Percentiles rank a stretch among this genome's conserved stretches.
Conservation (phyloP, 2,113 vertebrate species). For the Ursus arctos region DNA sequence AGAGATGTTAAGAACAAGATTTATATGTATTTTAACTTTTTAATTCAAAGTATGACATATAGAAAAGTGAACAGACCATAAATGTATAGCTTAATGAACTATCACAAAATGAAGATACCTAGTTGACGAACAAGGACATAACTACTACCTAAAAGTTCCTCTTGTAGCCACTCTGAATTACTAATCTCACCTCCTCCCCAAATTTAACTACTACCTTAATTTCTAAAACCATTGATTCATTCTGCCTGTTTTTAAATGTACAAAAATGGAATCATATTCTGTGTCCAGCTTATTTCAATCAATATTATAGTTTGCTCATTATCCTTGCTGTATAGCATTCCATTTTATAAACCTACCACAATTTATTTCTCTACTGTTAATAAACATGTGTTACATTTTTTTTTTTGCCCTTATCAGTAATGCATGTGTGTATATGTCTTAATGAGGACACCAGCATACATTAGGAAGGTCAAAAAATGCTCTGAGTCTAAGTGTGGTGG, state of each 20-base stretch:
- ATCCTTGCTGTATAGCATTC: neutral
- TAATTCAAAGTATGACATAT: neutral
- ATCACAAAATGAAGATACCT: neutral
- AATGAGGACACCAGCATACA: neutral
- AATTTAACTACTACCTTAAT: neutral
- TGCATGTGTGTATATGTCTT: neutral
- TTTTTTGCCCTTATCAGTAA: neutral
- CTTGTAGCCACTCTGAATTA: neutral
- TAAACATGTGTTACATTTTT: neutral
- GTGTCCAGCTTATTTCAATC: neutral
- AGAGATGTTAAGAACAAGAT: neutral
- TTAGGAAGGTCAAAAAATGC: neutral
- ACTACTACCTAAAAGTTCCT: neutral
- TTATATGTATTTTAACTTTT: neutral
- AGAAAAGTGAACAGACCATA: neutral
- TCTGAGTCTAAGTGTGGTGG: no score
- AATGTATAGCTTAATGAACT: neutral
- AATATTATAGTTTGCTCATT: neutral
- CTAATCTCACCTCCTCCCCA: neutral
- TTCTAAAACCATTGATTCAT: neutral
- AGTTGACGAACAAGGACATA: neutral
- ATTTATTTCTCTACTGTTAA: neutral
- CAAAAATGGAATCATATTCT: neutral
- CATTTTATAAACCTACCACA: neutral
- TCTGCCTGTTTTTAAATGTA: neutral